Conservation (phyloP, 2,888 invertebrate species). For the Leucophora obtusa region DNA sequence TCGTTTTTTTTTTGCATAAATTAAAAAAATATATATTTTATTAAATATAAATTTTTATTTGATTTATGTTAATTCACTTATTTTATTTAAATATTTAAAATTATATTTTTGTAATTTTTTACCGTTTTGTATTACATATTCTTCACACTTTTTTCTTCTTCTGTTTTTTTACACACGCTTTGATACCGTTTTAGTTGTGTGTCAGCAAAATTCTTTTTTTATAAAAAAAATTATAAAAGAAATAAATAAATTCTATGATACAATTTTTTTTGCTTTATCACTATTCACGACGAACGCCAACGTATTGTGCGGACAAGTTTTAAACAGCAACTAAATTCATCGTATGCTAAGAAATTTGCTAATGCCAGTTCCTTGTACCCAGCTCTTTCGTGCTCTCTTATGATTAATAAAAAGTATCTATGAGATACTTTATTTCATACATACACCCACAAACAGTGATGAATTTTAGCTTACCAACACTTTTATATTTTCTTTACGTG, state of each 20-base stretch:
- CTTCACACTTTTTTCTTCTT: slow-evolving; percentile 15
- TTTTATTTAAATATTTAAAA: background rate
- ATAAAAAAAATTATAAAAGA: slow-evolving; percentile 36
- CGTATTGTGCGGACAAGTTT: slow-evolving; percentile 60
- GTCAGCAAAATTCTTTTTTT: slow-evolving; percentile 41
- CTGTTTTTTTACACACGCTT: slow-evolving; percentile 42
- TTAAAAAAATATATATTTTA: background rate
- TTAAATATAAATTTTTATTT: background rate
- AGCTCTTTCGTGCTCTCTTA: slow-evolving; percentile 17
- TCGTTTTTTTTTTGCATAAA: background rate
- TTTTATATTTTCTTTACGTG: slow-evolving; percentile 2
- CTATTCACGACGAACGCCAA: slow-evolving; percentile 27
- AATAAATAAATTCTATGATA: slow-evolving; percentile 43
- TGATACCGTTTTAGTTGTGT: slow-evolving; percentile 42
- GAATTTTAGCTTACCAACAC: background rate
- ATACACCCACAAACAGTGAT: background rate
- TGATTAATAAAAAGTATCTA: slow-evolving; percentile 16
- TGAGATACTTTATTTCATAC: slow-evolving; percentile 14
- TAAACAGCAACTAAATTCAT: slow-evolving; percentile 63
- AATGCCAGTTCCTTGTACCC: background rate
- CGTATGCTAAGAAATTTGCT: slow-evolving; percentile 50
- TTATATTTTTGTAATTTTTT: slow-evolving; percentile 47
- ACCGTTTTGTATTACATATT: slow-evolving; percentile 44
- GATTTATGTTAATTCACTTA: background rate
- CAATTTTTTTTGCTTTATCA: slow-evolving; percentile 25